phyloP scores from a whole-genome alignment of 2,113 vertebrate species.

The Pimephales promelas region DNA sequence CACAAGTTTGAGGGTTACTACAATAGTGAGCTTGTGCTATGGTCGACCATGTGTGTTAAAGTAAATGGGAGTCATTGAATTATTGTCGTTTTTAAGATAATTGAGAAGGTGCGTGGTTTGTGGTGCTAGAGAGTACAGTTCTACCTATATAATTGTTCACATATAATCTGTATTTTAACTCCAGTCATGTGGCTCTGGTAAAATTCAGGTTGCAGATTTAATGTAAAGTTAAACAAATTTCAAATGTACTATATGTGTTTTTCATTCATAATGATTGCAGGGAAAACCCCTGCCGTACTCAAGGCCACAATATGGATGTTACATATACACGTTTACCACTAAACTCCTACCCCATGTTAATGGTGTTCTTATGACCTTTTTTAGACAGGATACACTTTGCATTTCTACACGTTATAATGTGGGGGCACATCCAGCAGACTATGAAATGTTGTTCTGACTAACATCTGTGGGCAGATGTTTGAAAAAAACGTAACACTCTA shows the following conservation, averaged over 20 bases:
- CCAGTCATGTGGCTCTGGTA: not conserved
- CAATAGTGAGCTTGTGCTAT: not conserved
- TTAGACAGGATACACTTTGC: not conserved
- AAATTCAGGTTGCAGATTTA: not conserved
- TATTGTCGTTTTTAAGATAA: not conserved
- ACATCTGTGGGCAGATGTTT: slow-evolving; percentile 21
- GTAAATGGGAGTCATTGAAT: not conserved
- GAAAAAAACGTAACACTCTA: not conserved
- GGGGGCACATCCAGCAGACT: not conserved
- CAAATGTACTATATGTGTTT: not conserved
- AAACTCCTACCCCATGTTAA: not conserved
- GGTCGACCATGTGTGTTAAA: not conserved
- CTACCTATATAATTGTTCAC: not conserved
- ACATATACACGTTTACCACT: slow-evolving; percentile 5
- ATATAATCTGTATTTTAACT: not conserved
- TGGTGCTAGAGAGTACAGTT: not conserved
- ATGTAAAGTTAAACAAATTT: not conserved
- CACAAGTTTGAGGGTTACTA: not conserved
- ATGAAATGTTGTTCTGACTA: not conserved
- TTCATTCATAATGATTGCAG: slow-evolving; percentile 2
- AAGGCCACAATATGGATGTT: not conserved
- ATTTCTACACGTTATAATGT: not conserved
- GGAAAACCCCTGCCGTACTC: not conserved
- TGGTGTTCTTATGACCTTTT: not conserved
- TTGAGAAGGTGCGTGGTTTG: not conserved